Base-by-base conservation (phyloP, 2,888 invertebrate species). In the Aethes cnicana region DNA sequence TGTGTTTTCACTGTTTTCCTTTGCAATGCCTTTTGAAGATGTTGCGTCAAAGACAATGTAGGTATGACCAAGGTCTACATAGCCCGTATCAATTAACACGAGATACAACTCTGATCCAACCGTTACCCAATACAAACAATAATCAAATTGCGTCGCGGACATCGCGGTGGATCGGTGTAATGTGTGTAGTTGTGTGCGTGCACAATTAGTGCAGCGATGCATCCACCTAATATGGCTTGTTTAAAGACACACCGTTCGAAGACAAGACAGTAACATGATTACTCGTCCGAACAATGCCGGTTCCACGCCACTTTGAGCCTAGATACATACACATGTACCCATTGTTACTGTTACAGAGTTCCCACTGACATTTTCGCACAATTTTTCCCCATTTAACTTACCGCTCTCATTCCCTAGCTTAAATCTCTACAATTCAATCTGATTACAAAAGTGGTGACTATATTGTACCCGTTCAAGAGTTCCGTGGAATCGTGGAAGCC, bases 311-410 rank as follows among this genome's bases (percentile, higher is more conserved):
- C 72, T 64, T 65, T 69, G 68, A 65, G 68, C 71, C 63, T 62
- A n/a, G 62, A 72, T 66, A 84, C 85, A 84, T 32, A 85, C 83
- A 68, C 74, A 61, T 74, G 70, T 77, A 8, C n/a, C 39, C 28
- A 50, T 44, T 52, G 50, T 50, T 81, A 77, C 74, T 74, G 64
- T 78, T 81, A 58, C 55, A 56, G 11, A 56, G 70, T 84, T 84
- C 85, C 77, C 84, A 84, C 82, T 78, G 72, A 69, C 69, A 63
- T 61, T 77, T 82, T 83, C 81, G 77, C 81, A 81, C 79, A 81
- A 75, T 74, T 76, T 84, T 84, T 84, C 82, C n/a, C 74, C 82
- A 80, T 77, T 77, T 72, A 66, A 69, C 68, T 72, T 63, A 44
- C 58, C 59, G 57, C 63, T 63, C 65, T 73, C 74, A 25, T 52